Evolutionary conservation across 23 tunicate genomes (phyloP).

Genomic region (Botrylloides violaceus): DNA sequence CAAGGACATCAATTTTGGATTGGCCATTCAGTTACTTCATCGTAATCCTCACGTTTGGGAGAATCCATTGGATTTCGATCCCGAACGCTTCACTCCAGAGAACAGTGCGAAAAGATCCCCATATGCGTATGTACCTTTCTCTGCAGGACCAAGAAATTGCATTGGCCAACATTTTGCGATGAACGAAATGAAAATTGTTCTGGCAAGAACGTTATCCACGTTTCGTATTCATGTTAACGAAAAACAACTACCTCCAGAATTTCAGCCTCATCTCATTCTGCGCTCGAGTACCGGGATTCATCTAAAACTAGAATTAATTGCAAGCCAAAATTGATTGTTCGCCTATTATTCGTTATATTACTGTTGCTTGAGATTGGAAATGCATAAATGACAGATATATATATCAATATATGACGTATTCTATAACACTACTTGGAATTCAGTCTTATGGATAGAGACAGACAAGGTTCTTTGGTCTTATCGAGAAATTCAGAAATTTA

Average conservation of each 20-base stretch:
- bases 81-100: conserved; percentile 14
- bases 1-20: neutral
- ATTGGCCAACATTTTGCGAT: conserved; percentile 23
- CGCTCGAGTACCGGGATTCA: conserved; percentile 23
- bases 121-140: conserved; percentile 19
- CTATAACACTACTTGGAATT: no score
- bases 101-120: conserved; percentile 11
- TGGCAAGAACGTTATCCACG: neutral
- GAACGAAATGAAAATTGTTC: conserved; percentile 24
- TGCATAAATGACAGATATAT: no score
- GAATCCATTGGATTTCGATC: conserved; percentile 9
- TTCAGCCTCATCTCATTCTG: neutral
- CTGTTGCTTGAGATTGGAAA: no score
- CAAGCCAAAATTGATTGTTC: no score
- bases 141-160: conserved; percentile 22
- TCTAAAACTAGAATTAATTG: conserved; percentile 5
- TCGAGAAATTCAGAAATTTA: no score
- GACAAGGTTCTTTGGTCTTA: no score
- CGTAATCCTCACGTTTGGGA: conserved; percentile 17
- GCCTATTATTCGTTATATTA: no score
- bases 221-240: conserved; percentile 9
- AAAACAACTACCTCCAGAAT: conserved; percentile 2
- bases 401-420: no score
- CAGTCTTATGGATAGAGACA: no score
- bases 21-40: neutral